Conservation (phyloP, 2,888 invertebrate genomes). For the Spodoptera picta region DNA sequence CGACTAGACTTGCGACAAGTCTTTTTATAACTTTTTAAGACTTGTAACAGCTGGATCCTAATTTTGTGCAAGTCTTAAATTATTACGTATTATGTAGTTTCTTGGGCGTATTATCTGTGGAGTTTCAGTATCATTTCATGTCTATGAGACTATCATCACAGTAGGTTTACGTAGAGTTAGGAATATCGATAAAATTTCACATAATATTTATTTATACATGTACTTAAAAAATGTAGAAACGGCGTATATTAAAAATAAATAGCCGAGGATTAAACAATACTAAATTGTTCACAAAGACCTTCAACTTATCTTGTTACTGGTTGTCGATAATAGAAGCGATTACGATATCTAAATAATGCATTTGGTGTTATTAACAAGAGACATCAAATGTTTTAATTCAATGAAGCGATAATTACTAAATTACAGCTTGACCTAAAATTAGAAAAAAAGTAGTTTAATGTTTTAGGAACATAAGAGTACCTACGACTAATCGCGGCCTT, state of each 20-base stretch:
- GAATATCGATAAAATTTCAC: constrained; percentile 21
- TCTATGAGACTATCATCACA: constrained; percentile 9
- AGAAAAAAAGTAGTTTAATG: constrained; percentile 7
- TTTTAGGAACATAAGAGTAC: too few species aligned
- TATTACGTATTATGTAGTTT: background rate
- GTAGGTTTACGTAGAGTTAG: constrained; percentile 39
- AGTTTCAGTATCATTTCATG: constrained; percentile 8
- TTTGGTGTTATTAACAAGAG: constrained; percentile 19
- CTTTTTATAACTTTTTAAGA: constrained; percentile 16
- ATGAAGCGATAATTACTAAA: constrained; percentile 23
- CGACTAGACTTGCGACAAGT: too few species aligned
- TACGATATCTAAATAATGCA: constrained; percentile 19
- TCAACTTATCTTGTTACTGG: constrained; percentile 39
- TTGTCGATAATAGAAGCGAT: constrained; percentile 45
- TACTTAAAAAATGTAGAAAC: constrained; percentile 51
- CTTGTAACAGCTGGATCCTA: too few species aligned
- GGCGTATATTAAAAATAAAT: constrained; percentile 46
- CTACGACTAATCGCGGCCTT: constrained; percentile 29
- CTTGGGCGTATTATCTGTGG: background rate
- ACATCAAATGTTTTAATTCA: constrained; percentile 14
- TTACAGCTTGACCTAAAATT: background rate
- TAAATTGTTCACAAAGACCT: constrained; percentile 18
- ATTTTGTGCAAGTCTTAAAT: background rate
- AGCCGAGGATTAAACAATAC: constrained; percentile 20
- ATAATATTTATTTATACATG: constrained; percentile 29